Base-by-base conservation (phyloP, 1,140 invertebrate species). In the Helicoverpa armigera region DNA sequence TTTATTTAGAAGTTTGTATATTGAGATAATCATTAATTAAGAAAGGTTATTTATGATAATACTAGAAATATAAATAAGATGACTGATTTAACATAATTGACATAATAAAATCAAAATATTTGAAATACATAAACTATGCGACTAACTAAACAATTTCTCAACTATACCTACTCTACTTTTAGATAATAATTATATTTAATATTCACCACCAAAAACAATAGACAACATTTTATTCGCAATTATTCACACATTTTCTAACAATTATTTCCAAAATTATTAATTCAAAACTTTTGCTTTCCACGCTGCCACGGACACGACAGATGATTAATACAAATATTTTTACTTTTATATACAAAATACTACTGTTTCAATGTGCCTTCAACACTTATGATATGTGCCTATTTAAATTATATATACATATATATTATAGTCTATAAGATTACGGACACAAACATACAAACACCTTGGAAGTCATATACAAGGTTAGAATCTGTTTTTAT, bases 361-460 rank as follows among this genome's bases (percentile, higher is more conserved):
- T 79, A 74, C 74, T 70, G 18, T 53, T 58, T 54, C 35, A 50
- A 83, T 83, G 88, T 90, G 88, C 88, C 87, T 90, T 90, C 61
- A 73, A 67, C 51, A 85, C 85, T 90, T 90, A 88, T 86, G 84
- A 88, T 35, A 54, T 63, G 88, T 90, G 87, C 88, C 88, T 90
- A 84, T 9, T 58, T 29, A 29, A 12, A 16, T 60, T 60, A 60
- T 60, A 29, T 60, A 60, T 60, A 60, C 78, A 51, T 65, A 73
- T 53, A 63, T 77, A 77, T 63, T 72, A 56, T 81, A 70, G 65
- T 79, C 35, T 70, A 70, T 79, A 79, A 79, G 77, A 14, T 60
- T 60, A 70, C 2, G n/a, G 14, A 70, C 43, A 77, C 48, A 61
- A 31, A 29, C 5, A 29, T 61, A 61, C 58, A 61, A 29, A 61